Evolutionary conservation across 2,888 invertebrate species (phyloP), one percentile per base, ranked within the genome.

Genomic region (Amaurobius ferox): DNA sequence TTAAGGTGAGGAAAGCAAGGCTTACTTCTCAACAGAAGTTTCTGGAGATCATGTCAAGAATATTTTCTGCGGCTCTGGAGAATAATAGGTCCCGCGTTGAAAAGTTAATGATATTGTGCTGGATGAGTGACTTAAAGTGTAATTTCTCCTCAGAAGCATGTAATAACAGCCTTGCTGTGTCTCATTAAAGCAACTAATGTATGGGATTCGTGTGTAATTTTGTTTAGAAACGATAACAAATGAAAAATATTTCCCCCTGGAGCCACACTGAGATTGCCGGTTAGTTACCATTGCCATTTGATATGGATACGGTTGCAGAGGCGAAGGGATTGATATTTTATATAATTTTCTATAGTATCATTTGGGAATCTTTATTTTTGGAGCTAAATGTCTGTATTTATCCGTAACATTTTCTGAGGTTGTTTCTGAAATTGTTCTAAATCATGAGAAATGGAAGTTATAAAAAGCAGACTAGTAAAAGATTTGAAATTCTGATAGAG

Each of bases 101-200:
- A 78, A 78, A 28, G 26, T 78, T 78, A 78, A 78, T 70, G 78
- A 70, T 78, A 55, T 55, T 55, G 55, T 55, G 55, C 55, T 0
- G 23, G 55, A 23, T 55, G 55, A 55, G 55, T 55, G 55, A 55
- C 23, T 55, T 7, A 23, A 23, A 55, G 55, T 55, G 55, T 16
- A 55, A 55, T 55, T 55, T 55, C 23, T 23, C 55, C 23, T 1
- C 23, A 55, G 55, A 23, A 23, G 55, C 23, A 16, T 55, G 55
- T 55, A 55, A 55, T 55, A 55, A 55, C 23, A 55, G 23, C 3
- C 11, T 23, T 55, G 23, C 55, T 23, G 23, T 23, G 55, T 19
- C 55, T 55, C 55, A 55, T 55, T 55, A 55, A 19, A 55, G 16
- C 1, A 1, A 55, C 55, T 55, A 55, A 55, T 16, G 23, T 23